Evolutionary conservation across 2,888 invertebrate species (phyloP).

Genomic region (Cantharis flavilabris): DNA sequence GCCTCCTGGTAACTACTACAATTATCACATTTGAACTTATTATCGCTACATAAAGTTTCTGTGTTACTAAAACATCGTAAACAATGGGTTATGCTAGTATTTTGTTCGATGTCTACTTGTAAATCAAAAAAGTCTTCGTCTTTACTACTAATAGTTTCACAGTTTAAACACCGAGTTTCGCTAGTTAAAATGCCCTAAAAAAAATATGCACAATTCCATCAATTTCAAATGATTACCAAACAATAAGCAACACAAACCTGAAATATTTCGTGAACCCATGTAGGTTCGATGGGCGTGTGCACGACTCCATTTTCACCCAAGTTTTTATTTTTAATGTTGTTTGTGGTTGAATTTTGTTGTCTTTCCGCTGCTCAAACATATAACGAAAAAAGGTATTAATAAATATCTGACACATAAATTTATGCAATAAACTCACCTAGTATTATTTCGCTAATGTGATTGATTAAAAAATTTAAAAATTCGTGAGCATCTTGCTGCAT

Average conservation of each 20-base stretch:
- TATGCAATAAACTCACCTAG: conserved; percentile 72
- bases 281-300: conserved; percentile 74
- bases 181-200: conserved; percentile 90
- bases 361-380: conserved; percentile 66
- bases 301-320: conserved; percentile 59
- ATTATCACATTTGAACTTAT: conserved; percentile 99
- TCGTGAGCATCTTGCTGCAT: conserved; percentile 99
- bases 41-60: conserved; percentile 97
- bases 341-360: conserved; percentile 68
- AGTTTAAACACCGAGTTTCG: conserved; percentile 98
- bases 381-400: background rate
- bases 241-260: conserved; percentile 60
- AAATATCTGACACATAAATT: background rate
- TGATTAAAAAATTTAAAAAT: conserved; percentile 98
- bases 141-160: conserved; percentile 99
- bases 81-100: conserved; percentile 98
- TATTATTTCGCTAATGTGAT: conserved; percentile 97
- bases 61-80: conserved; percentile 97
- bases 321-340: conserved; percentile 61
- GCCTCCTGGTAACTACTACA: conserved; percentile 99
- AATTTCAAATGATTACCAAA: background rate
- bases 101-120: conserved; percentile 99
- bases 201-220: background rate
- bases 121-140: conserved; percentile 99
- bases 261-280: conserved; percentile 99